Percentiles rank a stretch among this genome's conserved stretches.
Evolutionary conservation across 2,113 vertebrate genomes (phyloP).

Genomic region (Nematolebias whitei): DNA sequence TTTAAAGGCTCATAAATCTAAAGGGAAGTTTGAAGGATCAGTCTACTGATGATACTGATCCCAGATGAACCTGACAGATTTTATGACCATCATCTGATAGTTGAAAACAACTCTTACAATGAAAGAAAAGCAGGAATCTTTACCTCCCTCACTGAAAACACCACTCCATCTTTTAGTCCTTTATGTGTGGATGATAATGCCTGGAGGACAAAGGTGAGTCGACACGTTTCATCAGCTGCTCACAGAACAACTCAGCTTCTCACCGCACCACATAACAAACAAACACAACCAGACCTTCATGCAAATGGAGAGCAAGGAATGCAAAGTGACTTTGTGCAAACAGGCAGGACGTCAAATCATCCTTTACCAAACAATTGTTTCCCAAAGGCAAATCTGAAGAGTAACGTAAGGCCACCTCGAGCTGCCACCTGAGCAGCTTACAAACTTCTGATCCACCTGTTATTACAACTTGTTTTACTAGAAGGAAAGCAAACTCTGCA

Average conservation of each 20-base stretch:
- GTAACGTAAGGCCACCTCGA: too few species aligned
- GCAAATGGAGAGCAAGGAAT: background rate
- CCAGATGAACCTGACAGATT: too few species aligned
- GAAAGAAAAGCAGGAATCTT: background rate
- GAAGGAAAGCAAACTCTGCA: constrained; percentile 5
- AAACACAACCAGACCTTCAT: constrained; percentile 8
- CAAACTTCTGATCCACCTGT: constrained; percentile 48
- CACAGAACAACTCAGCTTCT: constrained; percentile 6
- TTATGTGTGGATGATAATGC: constrained; percentile 22
- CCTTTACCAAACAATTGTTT: background rate
- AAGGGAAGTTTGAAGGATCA: too few species aligned
- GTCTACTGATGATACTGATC: too few species aligned
- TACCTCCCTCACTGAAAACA: constrained; percentile 24
- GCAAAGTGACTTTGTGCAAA: background rate
- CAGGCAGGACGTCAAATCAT: constrained; percentile 3
- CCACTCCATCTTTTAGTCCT: constrained; percentile 8
- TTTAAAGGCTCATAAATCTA: too few species aligned
- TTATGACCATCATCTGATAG: too few species aligned
- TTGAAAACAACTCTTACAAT: background rate
- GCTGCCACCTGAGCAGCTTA: too few species aligned
- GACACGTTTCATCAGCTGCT: constrained; percentile 61
- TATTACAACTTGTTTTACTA: constrained; percentile 33
- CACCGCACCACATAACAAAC: constrained; percentile 15
- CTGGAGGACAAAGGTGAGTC: constrained; percentile 11
- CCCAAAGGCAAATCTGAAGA: constrained; percentile 4